phyloP scores from a whole-genome alignment of 2,888 invertebrate genomes.

The Netelia virgata region DNA sequence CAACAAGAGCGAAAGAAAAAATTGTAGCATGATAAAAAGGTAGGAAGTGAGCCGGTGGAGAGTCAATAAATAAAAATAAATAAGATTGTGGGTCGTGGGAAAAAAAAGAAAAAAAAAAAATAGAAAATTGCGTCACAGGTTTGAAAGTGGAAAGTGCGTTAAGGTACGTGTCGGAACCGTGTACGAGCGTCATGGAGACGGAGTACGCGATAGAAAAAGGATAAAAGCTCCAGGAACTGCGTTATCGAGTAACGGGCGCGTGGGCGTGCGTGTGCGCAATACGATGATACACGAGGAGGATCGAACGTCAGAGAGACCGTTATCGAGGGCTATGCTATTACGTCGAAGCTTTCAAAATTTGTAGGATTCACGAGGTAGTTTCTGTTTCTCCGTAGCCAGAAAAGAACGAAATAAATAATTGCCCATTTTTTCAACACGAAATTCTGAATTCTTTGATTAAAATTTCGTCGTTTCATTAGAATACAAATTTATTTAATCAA shows the following conservation, averaged over 20 bases:
- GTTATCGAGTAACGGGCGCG: constrained; percentile 71
- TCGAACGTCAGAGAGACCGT: constrained; percentile 34
- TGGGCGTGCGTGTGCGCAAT: constrained; percentile 73
- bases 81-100: no score
- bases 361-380: constrained; percentile 2
- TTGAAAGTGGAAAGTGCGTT: not conserved
- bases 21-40: not conserved
- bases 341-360: constrained; percentile 29
- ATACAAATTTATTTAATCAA: no score
- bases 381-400: not conserved
- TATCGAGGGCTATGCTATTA: constrained; percentile 30
- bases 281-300: constrained; percentile 56
- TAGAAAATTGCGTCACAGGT: not conserved
- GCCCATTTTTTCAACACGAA: no score
- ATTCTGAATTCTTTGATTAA: no score
- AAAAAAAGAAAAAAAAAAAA: not conserved
- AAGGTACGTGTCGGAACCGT: not conserved
- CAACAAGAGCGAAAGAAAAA: not conserved
- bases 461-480: no score
- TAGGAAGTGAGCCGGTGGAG: no score
- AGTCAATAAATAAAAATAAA: no score
- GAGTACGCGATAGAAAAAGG: constrained; percentile 28
- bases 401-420: not conserved
- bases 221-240: constrained; percentile 61
- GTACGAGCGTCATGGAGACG: constrained; percentile 19